phyloP scores from a whole-genome alignment of 2,797 vertebrate species.

The Poecilia wingei region DNA sequence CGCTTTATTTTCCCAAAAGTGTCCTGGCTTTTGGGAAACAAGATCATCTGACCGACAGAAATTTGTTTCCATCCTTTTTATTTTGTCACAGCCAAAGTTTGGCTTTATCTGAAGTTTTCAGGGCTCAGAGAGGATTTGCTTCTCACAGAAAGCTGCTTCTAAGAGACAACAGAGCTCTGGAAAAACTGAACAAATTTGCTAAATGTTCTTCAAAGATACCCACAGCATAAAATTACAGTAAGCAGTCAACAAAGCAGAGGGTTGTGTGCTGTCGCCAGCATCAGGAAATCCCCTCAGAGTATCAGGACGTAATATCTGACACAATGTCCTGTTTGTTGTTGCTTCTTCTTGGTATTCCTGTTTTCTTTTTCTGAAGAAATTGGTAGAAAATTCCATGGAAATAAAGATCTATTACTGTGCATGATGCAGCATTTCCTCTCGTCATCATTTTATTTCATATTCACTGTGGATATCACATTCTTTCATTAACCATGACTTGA shows the following conservation, averaged over 20 bases:
- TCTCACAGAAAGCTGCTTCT: constrained; percentile 31
- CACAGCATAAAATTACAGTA: constrained; percentile 20
- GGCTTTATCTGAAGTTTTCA: not conserved
- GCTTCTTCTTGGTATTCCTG: constrained; percentile 26
- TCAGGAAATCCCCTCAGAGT: constrained; percentile 56
- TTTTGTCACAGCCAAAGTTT: not conserved
- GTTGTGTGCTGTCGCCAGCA: constrained; percentile 9
- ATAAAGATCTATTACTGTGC: constrained; percentile 10
- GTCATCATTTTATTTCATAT: constrained; percentile 44
- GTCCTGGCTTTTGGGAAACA: constrained; percentile 31
- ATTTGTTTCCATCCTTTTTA: constrained; percentile 3
- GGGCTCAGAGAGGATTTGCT: not conserved
- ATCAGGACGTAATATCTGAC: constrained; percentile 26
- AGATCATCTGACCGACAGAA: constrained; percentile 29
- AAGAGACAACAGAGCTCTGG: constrained; percentile 12
- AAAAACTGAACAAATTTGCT: not conserved
- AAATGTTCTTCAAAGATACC: constrained; percentile 10
- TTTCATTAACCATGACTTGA: constrained; percentile 58
- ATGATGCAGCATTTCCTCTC: constrained; percentile 16
- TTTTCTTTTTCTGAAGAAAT: constrained; percentile 39
- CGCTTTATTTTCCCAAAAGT: constrained; percentile 26
- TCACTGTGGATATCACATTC: constrained; percentile 13
- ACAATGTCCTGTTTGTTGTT: constrained; percentile 42
- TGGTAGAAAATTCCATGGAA: constrained; percentile 34
- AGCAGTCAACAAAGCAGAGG: constrained; percentile 2